Evolutionary conservation across 1,140 invertebrate species (phyloP), one percentile per base, ranked within the genome.

Genomic region (Macrocentrus cingulum): DNA sequence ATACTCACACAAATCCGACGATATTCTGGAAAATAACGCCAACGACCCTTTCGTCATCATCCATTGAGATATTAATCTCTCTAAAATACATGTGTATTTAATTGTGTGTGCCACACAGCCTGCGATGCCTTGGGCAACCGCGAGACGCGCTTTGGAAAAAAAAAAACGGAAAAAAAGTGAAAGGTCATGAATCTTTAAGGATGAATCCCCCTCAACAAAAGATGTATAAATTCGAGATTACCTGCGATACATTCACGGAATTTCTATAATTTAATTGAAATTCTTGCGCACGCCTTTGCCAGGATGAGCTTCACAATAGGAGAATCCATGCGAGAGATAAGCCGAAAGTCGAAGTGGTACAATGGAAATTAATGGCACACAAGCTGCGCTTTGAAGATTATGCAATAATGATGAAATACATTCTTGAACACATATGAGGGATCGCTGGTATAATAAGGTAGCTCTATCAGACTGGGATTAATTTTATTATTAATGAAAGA

Each of bases 241-340:
- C 39, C n/a, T 25, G 36, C 56, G 55, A 57, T 57, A 50, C 55
- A 57, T 36, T 46, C 48, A 37, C 46, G 55, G 55, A 57, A 57
- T 57, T 57, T 57, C 55, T 57, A 57, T 57, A 57, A 57, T 57
- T 57, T 57, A 58, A 58, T 58, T 58, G 56, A 58, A 58, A 58
- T 58, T 34, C 48, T 29, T 51, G 56, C 8, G 37, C n/a, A n/a
- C 37, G 9, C 25, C 18, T 51, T 25, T 51, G 34, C 11, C 5
- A 4, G 13, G 23, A n/a, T n/a, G n/a, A n/a, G n/a, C n/a, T n/a
- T n/a, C 44, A 58, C 48, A 58, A 58, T 58, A 45, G 56, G 8
- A 23, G 25, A 58, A 58, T 25, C 39, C 19, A 57, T 49, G 45
- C 37, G 23, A 32, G 37, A 49, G 55, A 32, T 39, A 57, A 57